Evolutionary conservation across 2,113 vertebrate genomes (phyloP), one percentile per base, ranked within the genome.

Genomic region (Chaetura pelagica): DNA sequence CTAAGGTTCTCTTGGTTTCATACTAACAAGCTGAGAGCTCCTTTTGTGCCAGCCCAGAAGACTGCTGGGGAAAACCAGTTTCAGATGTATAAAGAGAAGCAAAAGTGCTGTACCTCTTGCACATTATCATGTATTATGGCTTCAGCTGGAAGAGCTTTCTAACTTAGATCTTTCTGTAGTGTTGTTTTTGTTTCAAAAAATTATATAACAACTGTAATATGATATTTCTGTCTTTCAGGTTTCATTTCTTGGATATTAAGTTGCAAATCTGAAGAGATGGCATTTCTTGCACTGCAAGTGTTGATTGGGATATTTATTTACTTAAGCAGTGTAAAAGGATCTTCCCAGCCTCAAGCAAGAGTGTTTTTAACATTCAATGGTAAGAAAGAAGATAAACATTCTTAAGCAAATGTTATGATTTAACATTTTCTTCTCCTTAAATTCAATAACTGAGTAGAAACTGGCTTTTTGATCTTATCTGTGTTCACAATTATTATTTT

Each of bases 321-420:
- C 91, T 96, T 96, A 68, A 42, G 87, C 90, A 90, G 74, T 89
- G 98, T 95, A 46, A 96, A 95, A 95, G 98, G 98, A 98, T 98
- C 97, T 75, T 93, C 96, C 49, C 98, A 98, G 96, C 98, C 98
- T 68, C 98, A 98, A 97, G 98, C 98, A 85, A 97, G 98, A 87
- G 98, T 98, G 75, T 98, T 98, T 90, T 90, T 98, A 95, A 98
- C 98, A 67, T 98, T 98, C 94, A 97, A 96, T 96, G 98, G 98
- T 98, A 98, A 98, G 98, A 97, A 84, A 97, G 15, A 90, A 96
- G 87, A 97, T 92, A 96, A 97, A 96, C 63, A 82, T 92, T 89
- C 87, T 95, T 62, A 82, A 83, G 38, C 35, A 96, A 96, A 96
- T 96, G 57, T 95, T 96, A 72, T 95, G 94, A 86, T 44, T 93